Conservation (phyloP, 2,888 invertebrate species). For the Rhingia rostrata region DNA sequence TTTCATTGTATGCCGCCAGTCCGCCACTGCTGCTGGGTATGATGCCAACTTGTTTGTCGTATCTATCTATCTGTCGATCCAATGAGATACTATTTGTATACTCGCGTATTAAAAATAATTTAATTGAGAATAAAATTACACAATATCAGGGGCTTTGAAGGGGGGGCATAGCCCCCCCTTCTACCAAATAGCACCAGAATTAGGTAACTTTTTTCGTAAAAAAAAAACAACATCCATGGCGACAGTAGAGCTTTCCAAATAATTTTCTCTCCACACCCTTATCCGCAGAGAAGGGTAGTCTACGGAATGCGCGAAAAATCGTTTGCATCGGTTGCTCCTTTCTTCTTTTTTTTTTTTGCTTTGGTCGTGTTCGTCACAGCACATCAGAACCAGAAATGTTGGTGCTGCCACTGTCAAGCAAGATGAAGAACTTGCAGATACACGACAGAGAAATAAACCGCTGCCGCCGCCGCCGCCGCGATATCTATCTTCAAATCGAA, state of each 20-base stretch:
- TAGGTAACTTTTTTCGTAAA: conserved; percentile 16
- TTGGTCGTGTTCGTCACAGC: conserved; percentile 51
- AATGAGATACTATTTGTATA: background rate
- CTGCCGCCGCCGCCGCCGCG: conserved; percentile 1
- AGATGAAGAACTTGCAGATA: conserved; percentile 58
- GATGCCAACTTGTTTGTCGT: conserved; percentile 34
- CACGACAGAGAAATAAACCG: background rate
- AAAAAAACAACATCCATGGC: conserved; percentile 48
- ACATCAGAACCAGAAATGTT: conserved; percentile 13
- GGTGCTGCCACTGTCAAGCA: conserved; percentile 47
- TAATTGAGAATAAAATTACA: conserved; percentile 55
- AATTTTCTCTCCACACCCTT: conserved; percentile 28
- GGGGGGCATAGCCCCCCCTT: too few relatives aligned
- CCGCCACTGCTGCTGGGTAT: background rate
- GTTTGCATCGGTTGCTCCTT: background rate
- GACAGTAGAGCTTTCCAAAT: conserved; percentile 52
- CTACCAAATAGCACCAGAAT: conserved; percentile 23
- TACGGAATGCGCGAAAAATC: conserved; percentile 53
- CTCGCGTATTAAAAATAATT: conserved; percentile 42
- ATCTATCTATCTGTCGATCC: conserved; percentile 25
- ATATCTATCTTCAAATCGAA: conserved; percentile 41
- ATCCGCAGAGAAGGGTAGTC: conserved; percentile 44
- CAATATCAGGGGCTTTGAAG: conserved; percentile 35
- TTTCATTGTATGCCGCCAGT: background rate
- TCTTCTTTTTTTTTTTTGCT: too few relatives aligned